Base-by-base conservation (phyloP, 2,888 invertebrate genomes). In the Dicyrtomina minuta region DNA sequence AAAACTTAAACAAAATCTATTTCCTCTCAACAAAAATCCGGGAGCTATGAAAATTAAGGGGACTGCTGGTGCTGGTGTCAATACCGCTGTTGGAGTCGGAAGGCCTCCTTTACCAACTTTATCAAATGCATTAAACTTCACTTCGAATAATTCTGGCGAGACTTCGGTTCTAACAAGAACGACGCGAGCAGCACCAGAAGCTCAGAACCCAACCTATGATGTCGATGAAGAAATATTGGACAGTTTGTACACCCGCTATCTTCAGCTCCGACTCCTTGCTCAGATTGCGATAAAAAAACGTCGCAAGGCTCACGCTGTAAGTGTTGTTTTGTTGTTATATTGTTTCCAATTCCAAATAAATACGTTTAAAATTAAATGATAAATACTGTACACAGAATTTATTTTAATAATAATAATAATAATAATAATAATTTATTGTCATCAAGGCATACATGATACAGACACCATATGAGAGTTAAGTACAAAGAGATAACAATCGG, bases 221-320 rank as follows among this genome's bases (percentile, higher is more conserved):
- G 41, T 15, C 1, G 66, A 66, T 17, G 59, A 44, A 24, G 66
- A 66, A 27, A 49, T 59, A 6, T 22, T 66, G 22, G 58, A 58
- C 8, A 20, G 13, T 6, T 27, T 66, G 20, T 44, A 58, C 27
- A 20, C 24, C 1, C 17, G 26, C 15, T 66, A 66, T 43, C 20
- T 66, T 2, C 56, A 46, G 22, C 15, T 12, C 8, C 41, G 59
- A 4, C 24, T 66, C 26, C n/a, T 66, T n/a, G 46, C 59, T 12
- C 66, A 66, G 22, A 44, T 22, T 10, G 13, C 22, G 8, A 1
- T 1, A 3, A 27, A 58, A 15, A 44, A 27, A 17, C 12, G 10
- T 17, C n/a, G 20, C 49, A 20, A 51, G n/a, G 15, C 24, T 12
- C 1, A 3, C 5, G 20, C 49, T n/a, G 62, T 62, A 24, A 62